phyloP scores from a whole-genome alignment of 2,113 vertebrate genomes.

The Gasterosteus nipponicus region DNA sequence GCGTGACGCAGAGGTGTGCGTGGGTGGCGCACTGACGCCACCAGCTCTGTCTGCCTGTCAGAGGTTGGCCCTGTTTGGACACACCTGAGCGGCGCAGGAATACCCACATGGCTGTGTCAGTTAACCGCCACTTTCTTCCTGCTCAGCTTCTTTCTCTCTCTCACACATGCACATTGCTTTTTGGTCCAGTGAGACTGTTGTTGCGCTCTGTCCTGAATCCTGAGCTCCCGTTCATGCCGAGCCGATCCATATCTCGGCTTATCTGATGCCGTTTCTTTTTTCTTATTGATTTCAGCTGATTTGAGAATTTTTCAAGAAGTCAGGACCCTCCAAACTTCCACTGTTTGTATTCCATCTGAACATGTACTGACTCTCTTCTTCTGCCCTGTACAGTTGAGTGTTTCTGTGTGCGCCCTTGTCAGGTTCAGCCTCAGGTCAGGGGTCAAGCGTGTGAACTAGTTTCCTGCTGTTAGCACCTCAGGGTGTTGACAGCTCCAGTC shows the following conservation, averaged over 20 bases:
- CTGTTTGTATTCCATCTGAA: slow-evolving; percentile 10
- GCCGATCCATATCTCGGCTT: slow-evolving; percentile 6
- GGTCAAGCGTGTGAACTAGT: slow-evolving; percentile 70
- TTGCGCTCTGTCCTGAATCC: slow-evolving; percentile 17
- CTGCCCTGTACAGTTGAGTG: slow-evolving; percentile 22
- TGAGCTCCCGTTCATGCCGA: not conserved
- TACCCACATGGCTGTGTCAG: slow-evolving; percentile 69
- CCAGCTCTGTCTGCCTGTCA: slow-evolving; percentile 84
- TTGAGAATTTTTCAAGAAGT: slow-evolving; percentile 18
- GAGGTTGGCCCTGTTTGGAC: slow-evolving; percentile 83
- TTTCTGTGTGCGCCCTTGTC: slow-evolving; percentile 17
- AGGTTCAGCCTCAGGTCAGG: slow-evolving; percentile 51
- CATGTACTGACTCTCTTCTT: slow-evolving; percentile 1
- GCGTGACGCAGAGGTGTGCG: slow-evolving; percentile 53
- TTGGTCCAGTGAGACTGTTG: not conserved
- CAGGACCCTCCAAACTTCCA: not conserved
- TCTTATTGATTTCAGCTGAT: slow-evolving; percentile 14
- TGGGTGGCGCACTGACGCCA: slow-evolving; percentile 84
- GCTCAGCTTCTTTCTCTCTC: slow-evolving; percentile 17
- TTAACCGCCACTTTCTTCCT: slow-evolving; percentile 48
- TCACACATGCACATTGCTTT: not conserved
- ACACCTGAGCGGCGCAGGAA: slow-evolving; percentile 83
- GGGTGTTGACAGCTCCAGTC: slow-evolving; percentile 70
- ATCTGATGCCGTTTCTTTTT: not conserved
- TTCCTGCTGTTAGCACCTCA: slow-evolving; percentile 72